A percentile compares a stretch with the other conserved stretches of the same genome.
Conservation (phyloP, 2,888 invertebrate species). For the Andrena dorsata region DNA sequence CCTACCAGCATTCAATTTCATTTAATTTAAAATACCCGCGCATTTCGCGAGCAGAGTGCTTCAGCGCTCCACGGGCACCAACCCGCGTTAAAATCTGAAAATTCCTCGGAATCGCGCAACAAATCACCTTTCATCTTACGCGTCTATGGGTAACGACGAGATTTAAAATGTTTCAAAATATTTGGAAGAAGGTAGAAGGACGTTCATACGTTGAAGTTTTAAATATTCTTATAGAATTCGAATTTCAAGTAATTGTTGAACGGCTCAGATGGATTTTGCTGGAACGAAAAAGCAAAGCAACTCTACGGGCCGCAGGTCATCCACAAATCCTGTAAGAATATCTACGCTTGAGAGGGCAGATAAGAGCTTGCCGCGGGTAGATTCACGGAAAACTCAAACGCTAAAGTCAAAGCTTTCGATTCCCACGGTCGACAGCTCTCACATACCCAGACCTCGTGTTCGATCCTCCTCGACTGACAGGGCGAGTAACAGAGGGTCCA, state of each 20-base stretch:
- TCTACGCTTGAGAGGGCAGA: conserved; percentile 73
- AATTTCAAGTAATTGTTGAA: background rate
- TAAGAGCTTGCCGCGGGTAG: conserved; percentile 63
- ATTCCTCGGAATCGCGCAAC: too few species aligned
- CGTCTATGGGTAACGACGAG: conserved; percentile 20
- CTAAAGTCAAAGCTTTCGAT: conserved; percentile 63
- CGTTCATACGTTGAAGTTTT: background rate
- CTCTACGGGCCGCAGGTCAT: conserved; percentile 71
- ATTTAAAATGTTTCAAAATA: conserved; percentile 20
- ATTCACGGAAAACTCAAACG: conserved; percentile 66
- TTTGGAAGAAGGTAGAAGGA: background rate
- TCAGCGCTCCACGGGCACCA: too few species aligned
- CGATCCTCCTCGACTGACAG: conserved; percentile 75
- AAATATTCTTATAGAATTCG: background rate
- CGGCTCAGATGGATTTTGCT: background rate
- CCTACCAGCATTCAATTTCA: too few species aligned
- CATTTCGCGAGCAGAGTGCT: too few species aligned
- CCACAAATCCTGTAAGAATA: conserved; percentile 76
- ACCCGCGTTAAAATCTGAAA: too few species aligned
- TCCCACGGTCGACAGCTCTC: conserved; percentile 66
- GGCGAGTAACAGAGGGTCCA: conserved; percentile 69
- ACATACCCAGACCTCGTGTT: conserved; percentile 77
- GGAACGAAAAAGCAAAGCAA: conserved; percentile 32
- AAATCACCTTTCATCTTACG: conserved; percentile 5
- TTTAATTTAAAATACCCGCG: too few species aligned